phyloP scores from a whole-genome alignment of 2,797 vertebrate species.

The Anguilla pacifica region DNA sequence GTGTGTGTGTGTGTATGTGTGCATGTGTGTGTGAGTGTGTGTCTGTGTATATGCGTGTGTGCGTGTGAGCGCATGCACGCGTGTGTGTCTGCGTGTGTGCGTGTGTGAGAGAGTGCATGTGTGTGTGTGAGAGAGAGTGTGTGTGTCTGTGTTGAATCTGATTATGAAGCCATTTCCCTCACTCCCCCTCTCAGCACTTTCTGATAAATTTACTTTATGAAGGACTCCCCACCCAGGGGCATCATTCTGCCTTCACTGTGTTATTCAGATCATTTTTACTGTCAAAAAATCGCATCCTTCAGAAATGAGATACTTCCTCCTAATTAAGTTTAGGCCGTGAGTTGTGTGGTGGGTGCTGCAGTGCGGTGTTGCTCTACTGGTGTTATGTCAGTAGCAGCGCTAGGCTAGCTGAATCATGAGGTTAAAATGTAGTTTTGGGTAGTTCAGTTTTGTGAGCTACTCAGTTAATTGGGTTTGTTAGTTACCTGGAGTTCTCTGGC shows the following conservation, averaged over 20 bases:
- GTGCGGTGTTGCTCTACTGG: neutral
- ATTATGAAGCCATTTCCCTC: neutral
- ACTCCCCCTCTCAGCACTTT: neutral
- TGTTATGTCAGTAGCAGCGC: neutral
- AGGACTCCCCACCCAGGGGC: neutral
- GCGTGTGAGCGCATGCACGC: neutral
- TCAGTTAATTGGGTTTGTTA: neutral
- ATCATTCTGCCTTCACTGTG: neutral
- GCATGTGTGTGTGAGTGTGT: neutral
- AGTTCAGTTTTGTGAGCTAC: neutral
- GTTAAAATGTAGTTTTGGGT: neutral
- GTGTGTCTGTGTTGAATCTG: neutral
- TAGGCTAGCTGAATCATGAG: neutral
- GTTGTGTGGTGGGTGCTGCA: neutral
- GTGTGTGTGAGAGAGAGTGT: too few relatives aligned
- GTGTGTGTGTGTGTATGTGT: slow-evolving; percentile 1
- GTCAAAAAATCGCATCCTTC: neutral
- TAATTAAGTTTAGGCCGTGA: neutral
- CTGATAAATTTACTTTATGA: neutral
- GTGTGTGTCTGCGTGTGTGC: neutral
- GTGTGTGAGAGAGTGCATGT: neutral
- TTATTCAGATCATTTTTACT: neutral
- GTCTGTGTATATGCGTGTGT: neutral
- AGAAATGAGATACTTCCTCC: neutral
- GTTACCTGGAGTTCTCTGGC: neutral